phyloP scores from a whole-genome alignment of 2,888 invertebrate genomes.

The Rhagonycha lutea region DNA sequence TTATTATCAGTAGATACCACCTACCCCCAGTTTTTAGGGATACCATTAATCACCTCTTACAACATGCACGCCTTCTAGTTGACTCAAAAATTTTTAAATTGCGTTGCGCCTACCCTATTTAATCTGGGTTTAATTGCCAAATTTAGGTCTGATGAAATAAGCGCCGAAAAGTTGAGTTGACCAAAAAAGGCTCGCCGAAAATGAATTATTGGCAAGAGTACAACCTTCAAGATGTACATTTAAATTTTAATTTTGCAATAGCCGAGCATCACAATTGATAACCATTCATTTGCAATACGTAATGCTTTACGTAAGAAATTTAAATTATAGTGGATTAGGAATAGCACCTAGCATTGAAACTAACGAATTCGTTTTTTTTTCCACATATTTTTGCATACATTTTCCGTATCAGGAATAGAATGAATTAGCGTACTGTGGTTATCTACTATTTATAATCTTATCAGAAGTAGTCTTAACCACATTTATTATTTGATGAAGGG shows the following conservation, averaged over 20 bases:
- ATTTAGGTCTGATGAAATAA: neutral
- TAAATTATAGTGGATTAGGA: neutral
- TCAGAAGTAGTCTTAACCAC: neutral
- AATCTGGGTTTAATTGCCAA: neutral
- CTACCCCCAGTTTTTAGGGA: neutral
- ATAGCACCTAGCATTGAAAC: neutral
- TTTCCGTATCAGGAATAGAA: neutral
- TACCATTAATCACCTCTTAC: neutral
- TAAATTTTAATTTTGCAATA: neutral
- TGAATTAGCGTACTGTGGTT: neutral
- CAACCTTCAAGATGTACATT: neutral
- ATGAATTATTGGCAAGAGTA: neutral
- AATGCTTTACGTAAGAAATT: neutral
- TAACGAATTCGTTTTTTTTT: neutral
- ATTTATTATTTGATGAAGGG: neutral
- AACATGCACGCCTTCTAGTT: neutral
- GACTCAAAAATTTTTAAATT: neutral
- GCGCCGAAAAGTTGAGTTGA: neutral
- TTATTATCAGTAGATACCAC: neutral
- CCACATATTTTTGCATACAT: neutral
- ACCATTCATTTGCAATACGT: neutral
- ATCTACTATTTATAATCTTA: neutral
- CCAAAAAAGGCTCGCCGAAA: neutral
- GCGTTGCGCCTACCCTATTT: neutral
- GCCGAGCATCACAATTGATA: neutral